These are phyloP conservation scores for Leptothorax acervorum DNA, from an alignment of 2,888 invertebrate species.

Conservation along the genomic window DNA sequence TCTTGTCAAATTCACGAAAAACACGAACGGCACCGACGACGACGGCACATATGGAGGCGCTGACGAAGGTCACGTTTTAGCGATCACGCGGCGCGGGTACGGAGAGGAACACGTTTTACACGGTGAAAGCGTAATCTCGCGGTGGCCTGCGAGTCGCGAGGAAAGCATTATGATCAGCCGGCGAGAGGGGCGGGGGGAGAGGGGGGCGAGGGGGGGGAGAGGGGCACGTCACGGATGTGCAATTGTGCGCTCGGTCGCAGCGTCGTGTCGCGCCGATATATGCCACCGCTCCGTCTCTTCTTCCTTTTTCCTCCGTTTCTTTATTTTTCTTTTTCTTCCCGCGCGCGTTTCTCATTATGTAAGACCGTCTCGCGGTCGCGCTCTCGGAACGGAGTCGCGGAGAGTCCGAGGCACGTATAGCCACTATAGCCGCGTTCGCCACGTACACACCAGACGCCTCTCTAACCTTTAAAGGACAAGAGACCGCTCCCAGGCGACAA, in stretches of 20 bases:
- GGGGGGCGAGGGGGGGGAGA: background rate
- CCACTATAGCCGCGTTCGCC: slow-evolving; percentile 30
- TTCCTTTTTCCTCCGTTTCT: background rate
- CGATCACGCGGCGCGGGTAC: background rate
- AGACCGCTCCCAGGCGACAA: slow-evolving; percentile 58
- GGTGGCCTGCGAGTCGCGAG: background rate
- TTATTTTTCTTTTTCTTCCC: slow-evolving; percentile 56
- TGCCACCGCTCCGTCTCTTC: background rate
- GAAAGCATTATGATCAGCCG: slow-evolving; percentile 1
- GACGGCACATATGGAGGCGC: background rate
- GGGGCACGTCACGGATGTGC: background rate
- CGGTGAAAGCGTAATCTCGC: slow-evolving; percentile 27
- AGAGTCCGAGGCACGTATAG: slow-evolving; percentile 25
- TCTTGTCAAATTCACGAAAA: background rate
- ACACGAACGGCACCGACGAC: background rate
- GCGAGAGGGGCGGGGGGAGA: background rate
- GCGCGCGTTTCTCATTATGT: slow-evolving; percentile 67
- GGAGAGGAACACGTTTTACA: background rate
- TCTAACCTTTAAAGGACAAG: slow-evolving; percentile 74
- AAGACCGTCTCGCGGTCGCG: slow-evolving; percentile 56
- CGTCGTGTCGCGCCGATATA: background rate
- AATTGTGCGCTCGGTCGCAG: background rate
- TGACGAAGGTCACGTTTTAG: slow-evolving; percentile 17
- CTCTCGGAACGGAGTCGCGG: background rate
- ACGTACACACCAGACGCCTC: slow-evolving; percentile 63